Percentiles rank a stretch among this genome's conserved stretches.
Evolutionary conservation across 2,113 vertebrate species (phyloP).

Genomic region (Corvus cornix): DNA sequence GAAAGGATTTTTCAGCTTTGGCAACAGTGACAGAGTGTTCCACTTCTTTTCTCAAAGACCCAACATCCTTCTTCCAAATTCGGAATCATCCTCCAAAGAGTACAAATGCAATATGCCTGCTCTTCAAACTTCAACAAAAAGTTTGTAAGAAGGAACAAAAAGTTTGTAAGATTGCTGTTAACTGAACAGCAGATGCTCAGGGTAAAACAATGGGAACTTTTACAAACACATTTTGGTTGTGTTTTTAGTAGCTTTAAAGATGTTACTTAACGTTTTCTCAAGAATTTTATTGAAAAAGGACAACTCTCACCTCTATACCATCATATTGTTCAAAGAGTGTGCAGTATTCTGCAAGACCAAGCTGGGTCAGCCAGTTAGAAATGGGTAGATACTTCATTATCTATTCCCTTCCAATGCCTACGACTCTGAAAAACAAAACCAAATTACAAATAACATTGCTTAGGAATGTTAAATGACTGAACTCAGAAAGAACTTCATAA

Average conservation of each 20-base stretch:
- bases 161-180: neutral
- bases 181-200: neutral
- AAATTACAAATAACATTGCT: neutral
- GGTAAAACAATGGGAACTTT: neutral
- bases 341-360: slow-evolving; percentile 79
- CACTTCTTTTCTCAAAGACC: neutral
- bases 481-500: neutral
- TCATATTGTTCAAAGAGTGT: slow-evolving; percentile 73
- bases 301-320: slow-evolving; percentile 76
- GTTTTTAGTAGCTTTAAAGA: neutral
- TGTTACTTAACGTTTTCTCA: neutral
- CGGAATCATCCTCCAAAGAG: neutral
- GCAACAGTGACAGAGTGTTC: neutral
- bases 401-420: neutral
- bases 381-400: slow-evolving; percentile 79
- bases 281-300: neutral
- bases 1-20: neutral
- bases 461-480: neutral
- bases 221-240: neutral
- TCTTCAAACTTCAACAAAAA: neutral
- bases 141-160: neutral
- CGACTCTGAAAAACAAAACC: neutral
- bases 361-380: slow-evolving; percentile 78
- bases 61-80: neutral
- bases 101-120: neutral